phyloP scores from a whole-genome alignment of 2,113 vertebrate species.

The Ptyas mucosa region DNA sequence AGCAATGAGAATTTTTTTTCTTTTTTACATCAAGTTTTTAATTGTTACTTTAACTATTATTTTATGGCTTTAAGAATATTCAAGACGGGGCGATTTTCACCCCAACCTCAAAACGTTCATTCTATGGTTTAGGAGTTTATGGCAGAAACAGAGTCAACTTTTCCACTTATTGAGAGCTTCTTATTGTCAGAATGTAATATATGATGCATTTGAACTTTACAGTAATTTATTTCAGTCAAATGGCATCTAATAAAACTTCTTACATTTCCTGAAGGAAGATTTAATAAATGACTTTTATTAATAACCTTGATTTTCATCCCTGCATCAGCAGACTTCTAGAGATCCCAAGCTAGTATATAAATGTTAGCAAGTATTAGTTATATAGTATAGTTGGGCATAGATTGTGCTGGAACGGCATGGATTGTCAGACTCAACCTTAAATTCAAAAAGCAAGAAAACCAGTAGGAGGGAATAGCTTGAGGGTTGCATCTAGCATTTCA shows the following conservation, averaged over 20 bases:
- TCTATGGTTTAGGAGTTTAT: background rate
- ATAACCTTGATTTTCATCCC: background rate
- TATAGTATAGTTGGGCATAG: background rate
- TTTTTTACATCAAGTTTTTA: background rate
- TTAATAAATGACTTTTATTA: constrained; percentile 54
- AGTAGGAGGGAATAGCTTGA: background rate
- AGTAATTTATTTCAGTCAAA: constrained; percentile 40
- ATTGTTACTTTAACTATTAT: background rate
- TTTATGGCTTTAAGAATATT: background rate
- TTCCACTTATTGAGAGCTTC: background rate
- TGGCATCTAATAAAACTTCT: constrained; percentile 37
- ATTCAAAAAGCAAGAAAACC: background rate
- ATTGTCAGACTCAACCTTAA: background rate
- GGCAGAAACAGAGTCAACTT: background rate
- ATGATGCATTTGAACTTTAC: constrained; percentile 1
- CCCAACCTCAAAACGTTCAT: rapidly evolving
- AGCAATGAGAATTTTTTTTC: background rate
- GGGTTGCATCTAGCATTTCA: background rate
- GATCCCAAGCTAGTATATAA: constrained; percentile 42
- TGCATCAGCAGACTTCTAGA: constrained; percentile 14
- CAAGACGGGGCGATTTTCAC: background rate
- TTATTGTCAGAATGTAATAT: background rate
- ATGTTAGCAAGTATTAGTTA: constrained; percentile 37
- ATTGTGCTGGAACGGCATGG: constrained; percentile 18
- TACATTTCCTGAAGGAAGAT: constrained; percentile 19